Percentiles rank a stretch among this genome's conserved stretches.
Evolutionary conservation across 2,888 invertebrate genomes (phyloP).

Genomic region (Tanypteryx hageni): DNA sequence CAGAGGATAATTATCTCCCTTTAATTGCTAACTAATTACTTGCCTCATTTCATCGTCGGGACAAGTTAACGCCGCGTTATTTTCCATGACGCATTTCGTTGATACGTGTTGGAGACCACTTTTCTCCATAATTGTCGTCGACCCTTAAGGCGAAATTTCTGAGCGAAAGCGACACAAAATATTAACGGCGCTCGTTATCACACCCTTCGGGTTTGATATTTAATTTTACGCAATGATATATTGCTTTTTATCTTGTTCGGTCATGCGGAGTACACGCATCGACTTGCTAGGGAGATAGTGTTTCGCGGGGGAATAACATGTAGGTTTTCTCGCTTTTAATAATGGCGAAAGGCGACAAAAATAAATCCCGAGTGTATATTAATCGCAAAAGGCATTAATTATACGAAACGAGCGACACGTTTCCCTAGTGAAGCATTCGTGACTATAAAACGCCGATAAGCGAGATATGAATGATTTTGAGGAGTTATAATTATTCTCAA

Average conservation of each 20-base stretch:
- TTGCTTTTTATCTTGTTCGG: background rate
- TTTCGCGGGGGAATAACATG: background rate
- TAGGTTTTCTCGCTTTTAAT: background rate
- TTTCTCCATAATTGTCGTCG: background rate
- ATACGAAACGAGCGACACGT: background rate
- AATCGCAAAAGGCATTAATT: constrained; percentile 3
- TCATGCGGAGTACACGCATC: background rate
- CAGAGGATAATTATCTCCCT: background rate
- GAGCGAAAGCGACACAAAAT: background rate
- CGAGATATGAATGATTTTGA: too few species aligned
- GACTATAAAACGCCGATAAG: background rate
- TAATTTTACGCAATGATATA: background rate
- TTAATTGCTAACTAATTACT: background rate
- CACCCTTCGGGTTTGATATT: background rate
- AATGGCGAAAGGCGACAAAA: background rate
- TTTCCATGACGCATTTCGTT: background rate
- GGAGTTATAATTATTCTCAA: too few species aligned
- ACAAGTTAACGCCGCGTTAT: background rate
- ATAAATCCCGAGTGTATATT: background rate
- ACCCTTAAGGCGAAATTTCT: background rate
- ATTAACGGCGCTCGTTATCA: background rate
- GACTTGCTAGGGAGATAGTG: background rate
- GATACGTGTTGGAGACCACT: background rate
- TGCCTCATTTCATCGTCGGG: constrained; percentile 13
- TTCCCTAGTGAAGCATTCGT: background rate